Evolutionary conservation across 2,797 vertebrate species (phyloP).

Genomic region (Liparis tanakae): DNA sequence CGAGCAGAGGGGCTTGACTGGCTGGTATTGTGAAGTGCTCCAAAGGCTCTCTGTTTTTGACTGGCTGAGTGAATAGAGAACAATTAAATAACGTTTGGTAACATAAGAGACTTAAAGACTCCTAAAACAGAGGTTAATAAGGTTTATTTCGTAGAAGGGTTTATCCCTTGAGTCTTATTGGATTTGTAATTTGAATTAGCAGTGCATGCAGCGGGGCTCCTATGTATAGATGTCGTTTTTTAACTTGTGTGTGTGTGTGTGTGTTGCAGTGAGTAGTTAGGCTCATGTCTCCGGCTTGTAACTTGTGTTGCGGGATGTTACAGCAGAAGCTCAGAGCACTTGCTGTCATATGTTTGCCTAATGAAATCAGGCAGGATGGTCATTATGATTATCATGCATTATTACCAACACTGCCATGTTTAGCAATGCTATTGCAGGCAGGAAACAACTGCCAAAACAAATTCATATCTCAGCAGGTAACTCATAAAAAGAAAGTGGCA

Average conservation of each 20-base stretch:
- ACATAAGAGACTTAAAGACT: conserved; percentile 41
- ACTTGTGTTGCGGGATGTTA: conserved; percentile 68
- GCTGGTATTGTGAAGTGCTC: conserved; percentile 35
- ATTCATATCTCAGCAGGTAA: conserved; percentile 59
- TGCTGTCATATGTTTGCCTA: conserved; percentile 67
- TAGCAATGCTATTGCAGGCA: conserved; percentile 44
- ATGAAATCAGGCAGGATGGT: conserved; percentile 75
- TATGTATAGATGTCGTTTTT: conserved; percentile 43
- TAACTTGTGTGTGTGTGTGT: conserved; percentile 36
- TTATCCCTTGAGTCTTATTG: conserved; percentile 66
- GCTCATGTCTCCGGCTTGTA: conserved; percentile 51
- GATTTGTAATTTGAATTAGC: conserved; percentile 68
- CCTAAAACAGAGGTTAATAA: conserved; percentile 60
- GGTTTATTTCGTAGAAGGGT: conserved; percentile 45
- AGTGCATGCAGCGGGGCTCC: conserved; percentile 30
- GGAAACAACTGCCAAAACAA: conserved; percentile 41
- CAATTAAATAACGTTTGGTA: conserved; percentile 45
- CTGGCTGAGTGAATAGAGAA: conserved; percentile 18
- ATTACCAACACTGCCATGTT: conserved; percentile 68
- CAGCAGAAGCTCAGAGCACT: conserved; percentile 66
- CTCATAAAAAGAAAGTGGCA: conserved; percentile 47
- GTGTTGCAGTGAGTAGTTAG: conserved; percentile 40
- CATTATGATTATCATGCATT: conserved; percentile 74
- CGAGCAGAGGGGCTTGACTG: conserved; percentile 19
- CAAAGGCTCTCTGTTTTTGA: conserved; percentile 29